phyloP scores from a whole-genome alignment of 1,140 invertebrate genomes.

The Rhagoletis pomonella region DNA sequence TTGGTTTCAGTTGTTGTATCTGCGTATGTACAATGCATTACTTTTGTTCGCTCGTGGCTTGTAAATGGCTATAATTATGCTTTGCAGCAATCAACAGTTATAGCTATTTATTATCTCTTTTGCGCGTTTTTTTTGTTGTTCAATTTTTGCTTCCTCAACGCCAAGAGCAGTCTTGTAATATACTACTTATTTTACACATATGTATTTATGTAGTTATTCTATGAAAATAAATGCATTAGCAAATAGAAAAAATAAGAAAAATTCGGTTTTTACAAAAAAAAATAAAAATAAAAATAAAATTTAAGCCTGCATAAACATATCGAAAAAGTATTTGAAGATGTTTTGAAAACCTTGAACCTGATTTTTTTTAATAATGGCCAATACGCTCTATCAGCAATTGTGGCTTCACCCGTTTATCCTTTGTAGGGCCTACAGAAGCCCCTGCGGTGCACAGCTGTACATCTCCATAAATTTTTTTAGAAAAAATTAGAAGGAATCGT shows the following conservation, averaged over 20 bases:
- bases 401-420: background rate
- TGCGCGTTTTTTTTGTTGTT: background rate
- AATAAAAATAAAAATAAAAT: too few relatives aligned
- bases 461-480: too few relatives aligned
- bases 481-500: too few relatives aligned
- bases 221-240: too few relatives aligned
- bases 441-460: too few relatives aligned
- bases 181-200: too few relatives aligned
- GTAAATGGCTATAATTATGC: conserved; percentile 2
- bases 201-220: too few relatives aligned
- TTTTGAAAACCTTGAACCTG: background rate
- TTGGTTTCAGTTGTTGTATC: background rate
- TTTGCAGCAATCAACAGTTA: conserved; percentile 11
- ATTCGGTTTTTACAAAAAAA: background rate
- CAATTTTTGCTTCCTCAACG: background rate
- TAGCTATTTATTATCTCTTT: background rate
- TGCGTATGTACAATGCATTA: background rate
- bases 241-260: background rate
- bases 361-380: background rate
- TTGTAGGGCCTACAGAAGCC: background rate
- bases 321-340: background rate
- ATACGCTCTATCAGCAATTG: background rate
- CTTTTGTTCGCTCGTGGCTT: background rate
- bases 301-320: too few relatives aligned
- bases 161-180: background rate